These are phyloP conservation scores for Conchocele bisecta DNA, from an alignment of 2,888 invertebrate species.

Conservation along the genomic window DNA sequence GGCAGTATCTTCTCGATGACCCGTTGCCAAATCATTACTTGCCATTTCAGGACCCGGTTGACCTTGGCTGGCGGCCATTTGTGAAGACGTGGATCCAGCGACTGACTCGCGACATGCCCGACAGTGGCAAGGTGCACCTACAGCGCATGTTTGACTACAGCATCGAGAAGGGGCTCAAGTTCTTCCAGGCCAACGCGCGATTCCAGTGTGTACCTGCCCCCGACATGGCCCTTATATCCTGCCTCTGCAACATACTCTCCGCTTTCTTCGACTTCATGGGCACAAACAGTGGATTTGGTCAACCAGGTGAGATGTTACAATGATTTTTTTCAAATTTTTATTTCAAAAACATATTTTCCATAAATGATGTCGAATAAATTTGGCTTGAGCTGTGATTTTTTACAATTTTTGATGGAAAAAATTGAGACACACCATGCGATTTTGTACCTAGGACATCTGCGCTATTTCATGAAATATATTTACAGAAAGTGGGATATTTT, in stretches of 20 bases:
- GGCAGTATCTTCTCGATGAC: too few species aligned
- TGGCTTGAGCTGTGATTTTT: too few species aligned
- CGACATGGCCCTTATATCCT: slow-evolving; percentile 74
- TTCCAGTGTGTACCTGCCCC: slow-evolving; percentile 77
- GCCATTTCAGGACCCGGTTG: slow-evolving; percentile 78
- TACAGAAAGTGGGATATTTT: too few species aligned
- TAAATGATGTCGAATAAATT: too few species aligned
- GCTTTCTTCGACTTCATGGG: slow-evolving; percentile 80
- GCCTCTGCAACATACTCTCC: slow-evolving; percentile 79
- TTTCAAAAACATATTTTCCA: too few species aligned
- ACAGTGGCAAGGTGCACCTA: slow-evolving; percentile 78
- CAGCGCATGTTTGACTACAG: slow-evolving; percentile 78
- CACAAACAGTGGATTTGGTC: slow-evolving; percentile 81
- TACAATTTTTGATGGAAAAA: too few species aligned
- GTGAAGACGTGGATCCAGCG: slow-evolving; percentile 80
- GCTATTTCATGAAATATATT: too few species aligned
- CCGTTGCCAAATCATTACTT: too few species aligned
- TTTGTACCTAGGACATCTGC: too few species aligned
- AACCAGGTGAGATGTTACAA: slow-evolving; percentile 77
- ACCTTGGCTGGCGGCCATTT: slow-evolving; percentile 81
- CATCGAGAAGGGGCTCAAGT: slow-evolving; percentile 78
- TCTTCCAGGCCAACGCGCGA: slow-evolving; percentile 70
- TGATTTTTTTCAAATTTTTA: too few species aligned
- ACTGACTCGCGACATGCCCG: slow-evolving; percentile 79
- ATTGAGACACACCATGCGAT: too few species aligned